Percentiles rank a stretch among this genome's conserved stretches.
phyloP scores from a whole-genome alignment of 2,888 invertebrate species.

The Ypsolopha scabrella region DNA sequence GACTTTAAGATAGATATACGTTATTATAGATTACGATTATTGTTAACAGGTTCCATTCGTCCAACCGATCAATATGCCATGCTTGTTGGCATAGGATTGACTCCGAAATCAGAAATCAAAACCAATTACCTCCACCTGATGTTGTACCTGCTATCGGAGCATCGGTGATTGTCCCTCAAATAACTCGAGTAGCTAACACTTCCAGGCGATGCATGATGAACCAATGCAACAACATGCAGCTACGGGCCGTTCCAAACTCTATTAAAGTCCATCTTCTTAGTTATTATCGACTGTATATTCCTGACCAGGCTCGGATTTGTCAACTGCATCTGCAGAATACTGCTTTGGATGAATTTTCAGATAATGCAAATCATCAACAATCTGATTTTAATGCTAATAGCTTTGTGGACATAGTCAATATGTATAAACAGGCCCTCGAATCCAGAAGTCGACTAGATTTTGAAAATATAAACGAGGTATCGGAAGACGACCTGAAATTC shows the following conservation, averaged over 20 bases:
- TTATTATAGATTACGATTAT: no score
- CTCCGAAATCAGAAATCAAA: conserved; percentile 5
- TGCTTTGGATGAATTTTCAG: conserved; percentile 2
- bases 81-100: conserved; percentile 8
- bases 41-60: no score
- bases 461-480: neutral
- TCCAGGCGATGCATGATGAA: conserved; percentile 8
- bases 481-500: neutral
- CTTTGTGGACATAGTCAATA: neutral
- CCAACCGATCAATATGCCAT: no score
- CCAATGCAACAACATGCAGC: conserved; percentile 6
- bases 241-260: conserved; percentile 5
- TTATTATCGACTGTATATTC: conserved; percentile 5
- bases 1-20: neutral
- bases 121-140: no score
- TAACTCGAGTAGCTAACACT: conserved; percentile 8
- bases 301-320: conserved; percentile 4
- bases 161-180: conserved; percentile 3
- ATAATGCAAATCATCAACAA: conserved; percentile 6
- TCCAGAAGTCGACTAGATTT: neutral
- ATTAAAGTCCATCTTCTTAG: conserved; percentile 5
- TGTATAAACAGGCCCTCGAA: neutral
- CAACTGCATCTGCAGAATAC: conserved; percentile 1
- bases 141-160: conserved; percentile 4
- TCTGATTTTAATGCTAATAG: conserved; percentile 2